Conservation (phyloP, 2,113 vertebrate genomes). For the Turnix velox region DNA sequence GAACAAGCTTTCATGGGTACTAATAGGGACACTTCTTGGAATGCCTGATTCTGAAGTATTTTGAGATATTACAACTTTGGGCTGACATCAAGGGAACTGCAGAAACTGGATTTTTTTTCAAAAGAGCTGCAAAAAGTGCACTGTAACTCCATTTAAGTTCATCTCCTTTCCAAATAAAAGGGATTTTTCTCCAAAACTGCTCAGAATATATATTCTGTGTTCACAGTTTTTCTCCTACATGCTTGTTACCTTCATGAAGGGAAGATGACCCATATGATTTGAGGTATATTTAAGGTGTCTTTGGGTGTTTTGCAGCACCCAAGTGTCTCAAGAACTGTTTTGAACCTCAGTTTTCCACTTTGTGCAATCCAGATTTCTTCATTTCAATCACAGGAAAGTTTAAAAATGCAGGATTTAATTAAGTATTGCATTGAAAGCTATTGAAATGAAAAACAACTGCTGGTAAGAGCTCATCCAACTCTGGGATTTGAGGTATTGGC, state of each 20-base stretch:
- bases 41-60: background rate
- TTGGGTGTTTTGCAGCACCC: background rate
- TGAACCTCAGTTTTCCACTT: background rate
- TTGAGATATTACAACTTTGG: background rate
- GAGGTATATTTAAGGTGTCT: background rate
- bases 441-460: background rate
- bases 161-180: background rate
- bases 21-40: background rate
- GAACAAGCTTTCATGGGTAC: background rate
- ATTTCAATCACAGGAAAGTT: background rate
- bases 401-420: background rate
- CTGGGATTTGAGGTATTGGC: background rate
- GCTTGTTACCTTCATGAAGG: background rate
- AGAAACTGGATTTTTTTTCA: background rate
- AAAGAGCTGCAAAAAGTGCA: background rate
- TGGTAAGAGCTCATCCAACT: background rate
- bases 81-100: background rate
- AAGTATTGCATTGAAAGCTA: background rate
- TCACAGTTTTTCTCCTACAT: background rate
- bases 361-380: fast-evolving
- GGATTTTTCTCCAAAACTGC: background rate
- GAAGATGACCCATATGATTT: background rate
- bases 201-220: background rate
- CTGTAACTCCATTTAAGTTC: background rate
- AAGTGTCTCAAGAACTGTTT: background rate